Evolutionary conservation across 2,797 vertebrate species (phyloP), one percentile per base, ranked within the genome.

Genomic region (Anableps anableps): DNA sequence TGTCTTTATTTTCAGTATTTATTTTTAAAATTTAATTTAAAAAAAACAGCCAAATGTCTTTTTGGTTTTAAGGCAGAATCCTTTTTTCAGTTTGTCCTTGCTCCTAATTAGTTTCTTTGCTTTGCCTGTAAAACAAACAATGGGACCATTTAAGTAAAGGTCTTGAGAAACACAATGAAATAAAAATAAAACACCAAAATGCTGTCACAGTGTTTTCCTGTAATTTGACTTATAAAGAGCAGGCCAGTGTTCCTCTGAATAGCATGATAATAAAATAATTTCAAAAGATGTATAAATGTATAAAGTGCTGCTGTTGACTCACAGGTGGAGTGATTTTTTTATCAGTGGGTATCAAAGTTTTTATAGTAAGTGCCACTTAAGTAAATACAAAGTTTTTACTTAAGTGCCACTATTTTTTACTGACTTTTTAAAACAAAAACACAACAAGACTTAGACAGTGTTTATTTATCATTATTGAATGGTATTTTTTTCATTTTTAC

Each of bases 301-400:
- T 38, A 80, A 66, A 70, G 9, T 5, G 21, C 29, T 73, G 5
- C 9, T 5, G 5, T 14, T 70, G 38, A 78, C 34, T 82, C 26
- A 9, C n/a, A 26, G 26, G 58, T 76, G 16, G 36, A 77, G 50
- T 80, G 60, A 87, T 86, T 86, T 86, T 86, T 71, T 85, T 77
- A 71, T 21, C 21, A 26, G 71, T 8, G 68, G 5, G 2, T 71
- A 43, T 75, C 38, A 62, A 76, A 23, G 17, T 26, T 48, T 76
- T 45, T 71, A 71, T 43, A 26, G 26, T 1, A 1, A 71, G 41
- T n/a, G 13, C 41, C 11, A 16, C 19, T 68, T 68, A 9, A 68
- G 36, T 26, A 68, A 68, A 41, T 7, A 51, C 17, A 51, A 51
- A 4, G 34, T 31, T 62, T 60, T 34, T 13, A n/a, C n/a, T n/a